phyloP scores from a whole-genome alignment of 2,797 vertebrate species.

The Macrochelys suwanniensis region DNA sequence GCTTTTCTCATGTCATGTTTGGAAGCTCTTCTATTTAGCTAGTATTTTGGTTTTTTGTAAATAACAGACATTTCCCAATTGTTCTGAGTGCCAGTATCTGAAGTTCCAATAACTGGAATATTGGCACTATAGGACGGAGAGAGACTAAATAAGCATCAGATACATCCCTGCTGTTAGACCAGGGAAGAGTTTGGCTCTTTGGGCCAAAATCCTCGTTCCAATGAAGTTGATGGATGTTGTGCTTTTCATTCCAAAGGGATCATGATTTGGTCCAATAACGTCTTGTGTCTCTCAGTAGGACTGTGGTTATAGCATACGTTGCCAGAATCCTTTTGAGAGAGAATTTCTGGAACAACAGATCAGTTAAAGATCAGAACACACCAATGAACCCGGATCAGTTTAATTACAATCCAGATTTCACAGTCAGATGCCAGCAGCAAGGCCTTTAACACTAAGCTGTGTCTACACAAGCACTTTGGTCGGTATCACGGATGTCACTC shows the following conservation, averaged over 20 bases:
- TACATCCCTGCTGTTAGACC: rapidly evolving
- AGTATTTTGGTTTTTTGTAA: neutral
- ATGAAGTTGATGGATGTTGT: neutral
- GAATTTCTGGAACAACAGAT: neutral
- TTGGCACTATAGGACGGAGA: neutral
- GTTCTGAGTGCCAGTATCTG: neutral
- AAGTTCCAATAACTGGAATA: neutral
- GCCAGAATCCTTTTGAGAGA: neutral
- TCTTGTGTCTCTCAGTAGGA: neutral
- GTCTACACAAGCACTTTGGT: too few species aligned
- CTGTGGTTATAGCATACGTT: neutral
- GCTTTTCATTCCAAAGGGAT: neutral
- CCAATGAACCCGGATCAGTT: neutral
- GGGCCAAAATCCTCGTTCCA: rapidly evolving
- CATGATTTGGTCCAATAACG: neutral
- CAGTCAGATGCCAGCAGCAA: neutral
- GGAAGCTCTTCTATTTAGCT: neutral
- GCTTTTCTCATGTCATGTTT: neutral
- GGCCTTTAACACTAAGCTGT: neutral
- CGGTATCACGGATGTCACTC: too few species aligned
- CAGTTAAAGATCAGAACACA: neutral
- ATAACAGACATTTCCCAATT: neutral
- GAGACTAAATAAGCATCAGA: neutral
- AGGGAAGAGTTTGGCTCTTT: neutral
- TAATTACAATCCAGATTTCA: neutral